These are phyloP conservation scores for Pogonocichla stellata DNA, from an alignment of 2,113 vertebrate species.

Conservation along the genomic window DNA sequence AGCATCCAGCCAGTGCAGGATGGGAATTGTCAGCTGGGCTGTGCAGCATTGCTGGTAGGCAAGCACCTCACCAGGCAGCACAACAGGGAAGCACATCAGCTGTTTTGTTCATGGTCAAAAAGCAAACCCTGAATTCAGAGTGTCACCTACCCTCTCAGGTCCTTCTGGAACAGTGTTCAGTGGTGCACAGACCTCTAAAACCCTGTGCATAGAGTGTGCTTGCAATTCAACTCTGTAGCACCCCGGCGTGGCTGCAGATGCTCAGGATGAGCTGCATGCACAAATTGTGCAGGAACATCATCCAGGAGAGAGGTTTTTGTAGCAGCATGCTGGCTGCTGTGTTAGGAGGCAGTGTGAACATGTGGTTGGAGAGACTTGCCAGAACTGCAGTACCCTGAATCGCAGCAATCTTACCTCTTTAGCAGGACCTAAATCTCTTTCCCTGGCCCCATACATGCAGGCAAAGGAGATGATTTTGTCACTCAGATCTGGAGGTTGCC, in stretches of 20 bases:
- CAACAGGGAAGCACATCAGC: background rate
- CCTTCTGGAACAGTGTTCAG: background rate
- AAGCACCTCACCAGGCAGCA: accelerated
- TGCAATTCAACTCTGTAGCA: accelerated
- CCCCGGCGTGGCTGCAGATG: background rate
- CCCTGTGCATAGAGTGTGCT: background rate
- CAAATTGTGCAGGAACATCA: background rate
- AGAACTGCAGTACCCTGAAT: background rate
- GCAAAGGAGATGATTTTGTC: background rate
- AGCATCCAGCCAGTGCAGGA: accelerated
- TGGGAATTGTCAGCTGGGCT: background rate
- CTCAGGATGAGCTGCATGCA: accelerated
- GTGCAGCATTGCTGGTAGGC: background rate
- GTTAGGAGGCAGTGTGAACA: background rate
- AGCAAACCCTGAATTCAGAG: background rate
- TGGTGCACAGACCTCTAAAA: background rate
- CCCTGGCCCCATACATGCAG: background rate
- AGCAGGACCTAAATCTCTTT: background rate
- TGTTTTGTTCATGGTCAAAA: background rate
- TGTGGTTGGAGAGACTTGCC: background rate
- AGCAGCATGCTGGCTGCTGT: background rate
- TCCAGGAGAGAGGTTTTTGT: background rate
- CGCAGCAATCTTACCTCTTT: accelerated
- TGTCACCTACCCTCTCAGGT: background rate
- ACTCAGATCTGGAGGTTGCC: background rate